Percentiles rank a stretch among this genome's conserved stretches.
phyloP scores from a whole-genome alignment of 2,888 invertebrate genomes.

The Torymus tubicola region DNA sequence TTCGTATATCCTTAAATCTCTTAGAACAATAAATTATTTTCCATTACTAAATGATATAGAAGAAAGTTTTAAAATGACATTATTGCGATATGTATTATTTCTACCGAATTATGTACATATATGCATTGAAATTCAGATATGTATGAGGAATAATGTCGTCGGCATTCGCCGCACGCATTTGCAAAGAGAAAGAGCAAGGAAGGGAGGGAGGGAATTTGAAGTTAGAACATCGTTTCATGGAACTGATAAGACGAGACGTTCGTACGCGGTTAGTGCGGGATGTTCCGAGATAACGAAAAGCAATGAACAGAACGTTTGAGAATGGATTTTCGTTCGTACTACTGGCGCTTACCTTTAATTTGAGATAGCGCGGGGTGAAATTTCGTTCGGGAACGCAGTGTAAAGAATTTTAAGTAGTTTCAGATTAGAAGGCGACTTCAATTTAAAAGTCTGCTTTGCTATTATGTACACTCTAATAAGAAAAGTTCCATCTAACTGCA shows the following conservation, averaged over 20 bases:
- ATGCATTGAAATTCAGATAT: neutral
- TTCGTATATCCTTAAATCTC: too few species aligned
- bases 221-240: constrained; percentile 42
- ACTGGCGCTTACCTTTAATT: constrained; percentile 25
- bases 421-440: constrained; percentile 16
- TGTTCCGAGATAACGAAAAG: constrained; percentile 37
- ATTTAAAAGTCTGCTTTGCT: neutral
- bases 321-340: constrained; percentile 44
- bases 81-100: too few species aligned
- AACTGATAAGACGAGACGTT: constrained; percentile 45
- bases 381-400: constrained; percentile 19
- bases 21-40: too few species aligned
- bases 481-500: neutral
- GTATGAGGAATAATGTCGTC: neutral
- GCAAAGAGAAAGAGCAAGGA: constrained; percentile 13
- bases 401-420: constrained; percentile 39
- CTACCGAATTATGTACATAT: too few species aligned
- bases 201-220: constrained; percentile 33
- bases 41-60: too few species aligned
- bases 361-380: constrained; percentile 37
- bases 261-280: constrained; percentile 22
- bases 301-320: constrained; percentile 41
- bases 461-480: neutral
- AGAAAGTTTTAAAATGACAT: too few species aligned
- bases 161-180: constrained; percentile 33